Conservation (phyloP, 2,113 vertebrate genomes). For the Bungarus multicinctus region DNA sequence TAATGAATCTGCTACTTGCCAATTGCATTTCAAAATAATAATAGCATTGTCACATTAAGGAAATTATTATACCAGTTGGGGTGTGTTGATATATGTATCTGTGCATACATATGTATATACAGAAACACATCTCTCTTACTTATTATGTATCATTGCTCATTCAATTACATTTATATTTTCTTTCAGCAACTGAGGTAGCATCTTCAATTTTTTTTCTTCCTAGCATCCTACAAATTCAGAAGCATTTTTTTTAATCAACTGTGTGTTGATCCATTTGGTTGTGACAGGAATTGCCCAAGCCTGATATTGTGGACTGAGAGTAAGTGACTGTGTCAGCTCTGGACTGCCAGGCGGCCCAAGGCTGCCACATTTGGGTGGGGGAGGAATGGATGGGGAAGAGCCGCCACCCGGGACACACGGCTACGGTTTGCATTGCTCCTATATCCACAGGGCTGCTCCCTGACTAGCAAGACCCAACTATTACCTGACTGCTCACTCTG, state of each 20-base stretch:
- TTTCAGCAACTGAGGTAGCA: constrained; percentile 24
- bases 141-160: constrained; percentile 21
- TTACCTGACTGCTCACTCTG: too few species aligned
- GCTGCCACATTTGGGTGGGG: too few species aligned
- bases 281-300: background rate
- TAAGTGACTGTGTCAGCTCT: background rate
- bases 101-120: background rate
- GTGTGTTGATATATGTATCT: background rate
- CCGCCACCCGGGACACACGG: too few species aligned
- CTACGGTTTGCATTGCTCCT: too few species aligned
- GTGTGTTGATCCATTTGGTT: background rate
- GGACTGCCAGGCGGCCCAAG: too few species aligned
- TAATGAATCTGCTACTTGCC: background rate
- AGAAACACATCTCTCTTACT: background rate
- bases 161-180: constrained; percentile 3
- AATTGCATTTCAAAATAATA: background rate
- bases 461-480: too few species aligned
- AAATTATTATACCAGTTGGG: constrained; percentile 14
- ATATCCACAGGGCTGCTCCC: too few species aligned
- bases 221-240: background rate
- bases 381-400: too few species aligned
- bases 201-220: constrained; percentile 3
- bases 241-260: background rate
- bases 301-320: background rate
- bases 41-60: background rate